Percentiles rank a stretch among this genome's conserved stretches.
Evolutionary conservation across 2,113 vertebrate genomes (phyloP).

Genomic region (Lophius piscatorius): DNA sequence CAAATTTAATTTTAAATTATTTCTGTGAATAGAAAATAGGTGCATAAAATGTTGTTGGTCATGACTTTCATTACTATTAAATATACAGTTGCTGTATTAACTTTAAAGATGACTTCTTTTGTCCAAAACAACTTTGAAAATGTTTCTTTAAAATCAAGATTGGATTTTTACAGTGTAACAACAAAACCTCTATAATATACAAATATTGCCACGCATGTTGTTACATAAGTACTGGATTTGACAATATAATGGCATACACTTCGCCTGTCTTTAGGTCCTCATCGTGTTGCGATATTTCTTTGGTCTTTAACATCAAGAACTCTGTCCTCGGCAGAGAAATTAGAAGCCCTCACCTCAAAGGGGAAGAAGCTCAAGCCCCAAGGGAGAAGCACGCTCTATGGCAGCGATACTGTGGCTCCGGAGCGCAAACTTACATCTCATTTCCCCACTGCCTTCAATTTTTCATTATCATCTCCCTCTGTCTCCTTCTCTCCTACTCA

Average conservation of each 20-base stretch:
- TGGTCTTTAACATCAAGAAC: slow-evolving; percentile 52
- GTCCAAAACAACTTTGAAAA: too few species aligned
- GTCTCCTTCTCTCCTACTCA: slow-evolving; percentile 71
- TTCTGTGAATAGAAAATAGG: too few species aligned
- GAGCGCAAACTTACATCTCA: slow-evolving; percentile 73
- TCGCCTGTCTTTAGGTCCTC: slow-evolving; percentile 37
- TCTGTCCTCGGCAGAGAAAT: slow-evolving; percentile 37
- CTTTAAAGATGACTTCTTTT: too few species aligned
- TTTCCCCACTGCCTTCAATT: slow-evolving; percentile 73
- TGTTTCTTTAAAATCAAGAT: too few species aligned
- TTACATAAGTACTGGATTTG: too few species aligned
- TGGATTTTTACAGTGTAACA: too few species aligned
- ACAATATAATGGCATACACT: slow-evolving; percentile 13
- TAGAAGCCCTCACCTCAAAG: slow-evolving; percentile 34
- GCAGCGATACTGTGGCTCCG: slow-evolving; percentile 45
- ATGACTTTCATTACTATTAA: too few species aligned
- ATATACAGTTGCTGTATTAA: too few species aligned
- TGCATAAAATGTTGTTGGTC: too few species aligned
- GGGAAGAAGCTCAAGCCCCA: slow-evolving; percentile 31
- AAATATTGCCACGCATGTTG: too few species aligned
- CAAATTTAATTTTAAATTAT: too few species aligned
- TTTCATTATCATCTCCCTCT: slow-evolving; percentile 74
- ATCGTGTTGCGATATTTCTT: slow-evolving; percentile 59
- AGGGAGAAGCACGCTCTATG: slow-evolving; percentile 46
- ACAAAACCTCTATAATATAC: too few species aligned